phyloP scores from a whole-genome alignment of 2,113 vertebrate species.

The Nannobrachium achirus region DNA sequence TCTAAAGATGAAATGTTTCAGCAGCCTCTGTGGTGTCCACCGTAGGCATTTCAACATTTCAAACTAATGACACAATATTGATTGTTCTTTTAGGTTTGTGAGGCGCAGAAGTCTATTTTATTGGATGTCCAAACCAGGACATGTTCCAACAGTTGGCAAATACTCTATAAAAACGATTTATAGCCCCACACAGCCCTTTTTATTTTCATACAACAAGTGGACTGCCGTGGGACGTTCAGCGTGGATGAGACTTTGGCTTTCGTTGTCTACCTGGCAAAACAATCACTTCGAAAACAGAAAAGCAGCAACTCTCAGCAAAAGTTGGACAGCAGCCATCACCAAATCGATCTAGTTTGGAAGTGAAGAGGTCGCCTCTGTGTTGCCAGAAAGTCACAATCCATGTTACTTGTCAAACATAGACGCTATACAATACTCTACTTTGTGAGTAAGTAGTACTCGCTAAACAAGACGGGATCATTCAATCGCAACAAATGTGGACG shows the following conservation, averaged over 20 bases:
- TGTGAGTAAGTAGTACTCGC: constrained; percentile 15
- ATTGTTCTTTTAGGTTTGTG: constrained; percentile 17
- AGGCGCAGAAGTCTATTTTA: constrained; percentile 9
- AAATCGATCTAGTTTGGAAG: too few species aligned
- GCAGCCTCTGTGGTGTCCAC: neutral
- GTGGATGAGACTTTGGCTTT: too few species aligned
- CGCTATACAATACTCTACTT: constrained; percentile 21
- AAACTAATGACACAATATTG: constrained; percentile 41
- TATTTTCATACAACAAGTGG: too few species aligned
- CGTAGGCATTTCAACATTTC: constrained; percentile 15
- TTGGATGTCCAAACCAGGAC: constrained; percentile 1
- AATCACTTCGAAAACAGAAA: too few species aligned
- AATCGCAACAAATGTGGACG: constrained; percentile 28
- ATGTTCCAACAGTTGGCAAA: neutral
- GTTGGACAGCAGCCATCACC: too few species aligned
- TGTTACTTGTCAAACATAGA: neutral
- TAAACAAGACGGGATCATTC: constrained; percentile 45
- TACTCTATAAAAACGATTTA: too few species aligned
- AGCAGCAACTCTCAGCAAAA: too few species aligned
- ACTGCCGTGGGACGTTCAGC: too few species aligned
- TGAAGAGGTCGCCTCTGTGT: neutral
- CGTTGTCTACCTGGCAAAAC: too few species aligned
- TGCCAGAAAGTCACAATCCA: constrained; percentile 30
- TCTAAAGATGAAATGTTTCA: neutral
- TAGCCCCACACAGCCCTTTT: too few species aligned